Base-by-base conservation (phyloP, 2,113 vertebrate species). In the Poicephalus meyeri region DNA sequence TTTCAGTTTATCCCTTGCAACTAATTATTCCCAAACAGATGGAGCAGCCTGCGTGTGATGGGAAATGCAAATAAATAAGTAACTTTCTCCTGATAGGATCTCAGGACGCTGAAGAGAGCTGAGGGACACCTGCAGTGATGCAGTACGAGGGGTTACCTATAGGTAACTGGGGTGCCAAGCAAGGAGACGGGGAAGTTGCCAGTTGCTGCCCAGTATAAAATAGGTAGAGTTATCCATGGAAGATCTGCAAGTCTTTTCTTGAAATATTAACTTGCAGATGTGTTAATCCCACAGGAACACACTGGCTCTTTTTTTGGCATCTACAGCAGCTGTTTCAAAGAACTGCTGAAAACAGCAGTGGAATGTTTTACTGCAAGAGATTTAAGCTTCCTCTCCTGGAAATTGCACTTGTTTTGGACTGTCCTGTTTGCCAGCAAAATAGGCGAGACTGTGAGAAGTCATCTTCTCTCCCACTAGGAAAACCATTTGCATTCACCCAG, bases 291-390 rank as follows among this genome's bases (percentile, higher is more conserved):
- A n/a, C 58, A 82, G 77, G 86, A 95, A 77, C 66, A 95, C 83
- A 72, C 41, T 81, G 88, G 80, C 86, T 94, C 53, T 89, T 53
- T 68, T 88, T 92, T 73, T 94, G 92, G 96, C 92, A 0, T 56
- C 63, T 13, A 4, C 61, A 58, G 61, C 52, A 88, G 83, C 93
- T 95, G 92, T 91, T 95, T 97, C 91, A 96, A 95, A 97, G 94
- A 96, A 92, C 91, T 93, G 92, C 95, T 96, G 96, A 95, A 96
- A 96, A 94, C 95, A 91, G 92, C 96, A 95, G 83, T 96, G 95
- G 96, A 96, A 96, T 89, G 93, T 97, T 96, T 97, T 96, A 96
- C 95, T 96, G 96, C 84, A 87, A 89, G 80, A 95, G 88, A 85
- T 92, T 92, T 87, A 91, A 95, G 91, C 91, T 95, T 93, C 96